A percentile compares a stretch with the other conserved stretches of the same genome.
Evolutionary conservation across 2,888 invertebrate species (phyloP).

Genomic region (Bellardia bayeri): DNA sequence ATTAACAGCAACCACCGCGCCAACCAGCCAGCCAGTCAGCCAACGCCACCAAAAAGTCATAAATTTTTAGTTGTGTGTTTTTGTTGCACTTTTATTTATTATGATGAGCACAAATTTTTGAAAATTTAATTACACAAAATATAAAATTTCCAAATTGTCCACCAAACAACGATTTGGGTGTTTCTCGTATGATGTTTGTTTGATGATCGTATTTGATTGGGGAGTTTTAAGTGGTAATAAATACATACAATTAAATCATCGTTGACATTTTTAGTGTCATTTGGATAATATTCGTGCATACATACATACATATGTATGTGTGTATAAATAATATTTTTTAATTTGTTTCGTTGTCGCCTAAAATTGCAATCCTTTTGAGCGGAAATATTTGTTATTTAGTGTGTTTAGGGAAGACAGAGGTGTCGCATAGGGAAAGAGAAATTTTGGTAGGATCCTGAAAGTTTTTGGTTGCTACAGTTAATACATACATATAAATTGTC

Average conservation of each 20-base stretch:
- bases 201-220: slow-evolving; percentile 40
- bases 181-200: not conserved
- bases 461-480: too few species aligned
- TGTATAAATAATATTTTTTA: not conserved
- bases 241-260: slow-evolving; percentile 57
- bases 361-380: slow-evolving; percentile 19
- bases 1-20: not conserved
- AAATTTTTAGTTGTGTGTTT: slow-evolving; percentile 20
- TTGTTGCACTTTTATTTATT: slow-evolving; percentile 44
- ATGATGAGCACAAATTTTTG: slow-evolving; percentile 34
- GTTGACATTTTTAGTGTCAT: slow-evolving; percentile 56
- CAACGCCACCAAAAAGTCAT: slow-evolving; percentile 34
- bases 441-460: not conserved
- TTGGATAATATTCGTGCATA: not conserved
- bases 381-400: not conserved
- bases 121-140: slow-evolving; percentile 30
- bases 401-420: not conserved
- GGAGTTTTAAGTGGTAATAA: slow-evolving; percentile 30
- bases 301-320: not conserved
- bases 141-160: slow-evolving; percentile 38
- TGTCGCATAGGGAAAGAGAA: not conserved
- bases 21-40: not conserved
- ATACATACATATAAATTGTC: too few species aligned
- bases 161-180: not conserved
- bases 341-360: not conserved